A percentile compares a stretch with the other conserved stretches of the same genome.
These are phyloP conservation scores for Nymphalis polychloros DNA, from an alignment of 2,888 invertebrate genomes.

Conservation along the genomic window DNA sequence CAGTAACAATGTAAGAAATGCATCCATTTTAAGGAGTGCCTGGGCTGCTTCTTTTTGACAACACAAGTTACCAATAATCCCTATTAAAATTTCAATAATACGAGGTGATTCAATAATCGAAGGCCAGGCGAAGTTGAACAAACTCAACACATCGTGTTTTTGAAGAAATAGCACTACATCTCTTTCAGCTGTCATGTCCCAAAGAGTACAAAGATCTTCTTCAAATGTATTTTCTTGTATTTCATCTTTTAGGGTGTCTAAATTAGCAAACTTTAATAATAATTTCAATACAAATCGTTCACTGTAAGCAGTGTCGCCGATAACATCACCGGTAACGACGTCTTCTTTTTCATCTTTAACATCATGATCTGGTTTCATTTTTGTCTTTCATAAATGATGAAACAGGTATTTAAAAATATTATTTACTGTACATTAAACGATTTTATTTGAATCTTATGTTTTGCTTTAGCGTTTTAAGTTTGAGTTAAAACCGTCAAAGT, in stretches of 20 bases:
- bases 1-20: conserved; percentile 81
- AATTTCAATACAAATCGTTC: conserved; percentile 87
- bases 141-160: conserved; percentile 84
- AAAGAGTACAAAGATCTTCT: conserved; percentile 87
- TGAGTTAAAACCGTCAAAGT: too few relatives aligned
- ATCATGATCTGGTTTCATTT: conserved; percentile 54
- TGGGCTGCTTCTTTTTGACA: conserved; percentile 84
- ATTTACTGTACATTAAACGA: too few relatives aligned
- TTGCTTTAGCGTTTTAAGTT: too few relatives aligned
- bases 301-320: conserved; percentile 91
- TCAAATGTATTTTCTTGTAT: conserved; percentile 84
- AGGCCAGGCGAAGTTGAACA: conserved; percentile 82
- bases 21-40: conserved; percentile 79
- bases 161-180: conserved; percentile 88
- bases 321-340: conserved; percentile 86
- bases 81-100: conserved; percentile 90
- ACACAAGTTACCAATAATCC: conserved; percentile 92
- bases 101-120: conserved; percentile 81
- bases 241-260: conserved; percentile 74
- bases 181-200: conserved; percentile 92
- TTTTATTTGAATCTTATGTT: not conserved
- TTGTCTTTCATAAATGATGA: conserved; percentile 5
- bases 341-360: conserved; percentile 33
- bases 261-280: conserved; percentile 83
- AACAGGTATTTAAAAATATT: not conserved